Conservation (phyloP, 1,140 invertebrate genomes). For the Hermetia illucens region DNA sequence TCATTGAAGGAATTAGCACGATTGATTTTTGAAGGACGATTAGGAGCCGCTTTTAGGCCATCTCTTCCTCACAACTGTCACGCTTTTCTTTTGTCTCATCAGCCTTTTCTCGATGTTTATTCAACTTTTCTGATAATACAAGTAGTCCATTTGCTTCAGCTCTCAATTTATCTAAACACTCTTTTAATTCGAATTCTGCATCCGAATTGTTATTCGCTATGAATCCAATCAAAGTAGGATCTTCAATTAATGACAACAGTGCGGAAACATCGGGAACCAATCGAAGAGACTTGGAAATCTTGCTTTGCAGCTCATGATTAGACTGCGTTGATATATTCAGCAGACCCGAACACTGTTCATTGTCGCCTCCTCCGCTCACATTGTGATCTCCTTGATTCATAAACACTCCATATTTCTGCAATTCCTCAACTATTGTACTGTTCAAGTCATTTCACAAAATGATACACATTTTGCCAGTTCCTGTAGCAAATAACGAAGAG, state of each 20-base stretch:
- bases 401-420: constrained; percentile 19
- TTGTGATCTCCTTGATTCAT: constrained; percentile 5
- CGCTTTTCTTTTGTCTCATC: background rate
- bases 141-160: constrained; percentile 51
- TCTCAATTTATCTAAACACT: constrained; percentile 47
- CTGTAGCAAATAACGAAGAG: constrained; percentile 34
- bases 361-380: too few relatives aligned
- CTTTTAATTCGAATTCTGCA: constrained; percentile 38
- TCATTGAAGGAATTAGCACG: too few relatives aligned
- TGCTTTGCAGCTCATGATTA: constrained; percentile 7
- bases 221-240: constrained; percentile 24
- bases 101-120: constrained; percentile 12
- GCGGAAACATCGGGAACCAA: constrained; percentile 51
- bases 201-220: constrained; percentile 22
- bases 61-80: constrained; percentile 8
- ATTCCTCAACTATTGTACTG: constrained; percentile 49
- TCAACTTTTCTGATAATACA: constrained; percentile 35
- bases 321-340: too few relatives aligned
- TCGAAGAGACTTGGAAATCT: constrained; percentile 30
- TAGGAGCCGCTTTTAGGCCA: constrained; percentile 15
- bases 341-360: too few relatives aligned
- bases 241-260: constrained; percentile 35
- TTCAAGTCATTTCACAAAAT: constrained; percentile 61
- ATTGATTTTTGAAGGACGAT: too few relatives aligned
- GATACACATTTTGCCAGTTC: constrained; percentile 56